phyloP scores from a whole-genome alignment of 2,888 invertebrate species.

The Dryadula phaetusa region DNA sequence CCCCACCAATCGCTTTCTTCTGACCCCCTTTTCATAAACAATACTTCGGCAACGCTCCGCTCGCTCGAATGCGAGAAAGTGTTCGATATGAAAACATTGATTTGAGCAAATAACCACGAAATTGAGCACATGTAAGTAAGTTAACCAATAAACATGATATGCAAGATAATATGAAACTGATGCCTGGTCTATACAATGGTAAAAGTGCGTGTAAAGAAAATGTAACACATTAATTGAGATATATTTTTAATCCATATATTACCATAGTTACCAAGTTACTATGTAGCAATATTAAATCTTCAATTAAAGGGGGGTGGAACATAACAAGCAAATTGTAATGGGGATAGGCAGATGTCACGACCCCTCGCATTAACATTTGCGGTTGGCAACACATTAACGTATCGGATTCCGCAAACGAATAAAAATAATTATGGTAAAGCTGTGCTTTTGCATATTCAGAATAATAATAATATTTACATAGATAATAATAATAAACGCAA shows the following conservation, averaged over 20 bases:
- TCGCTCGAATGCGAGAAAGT: slow-evolving; percentile 76
- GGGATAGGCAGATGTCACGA: slow-evolving; percentile 64
- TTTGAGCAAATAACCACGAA: slow-evolving; percentile 51
- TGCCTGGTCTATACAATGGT: not conserved
- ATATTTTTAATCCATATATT: not conserved
- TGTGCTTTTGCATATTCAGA: not conserved
- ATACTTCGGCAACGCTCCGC: slow-evolving; percentile 73
- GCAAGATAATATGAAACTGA: slow-evolving; percentile 11
- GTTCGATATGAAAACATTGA: slow-evolving; percentile 61
- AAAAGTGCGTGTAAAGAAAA: not conserved
- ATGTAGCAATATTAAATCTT: slow-evolving; percentile 51
- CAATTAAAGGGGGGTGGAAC: slow-evolving; percentile 24
- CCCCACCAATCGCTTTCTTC: slow-evolving; percentile 79
- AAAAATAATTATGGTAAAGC: slow-evolving; percentile 19
- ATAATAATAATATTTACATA: not conserved
- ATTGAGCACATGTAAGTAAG: slow-evolving; percentile 49
- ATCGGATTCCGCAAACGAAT: slow-evolving; percentile 16
- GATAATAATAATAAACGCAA: not conserved
- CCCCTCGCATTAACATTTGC: slow-evolving; percentile 47
- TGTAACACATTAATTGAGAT: not conserved
- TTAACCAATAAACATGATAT: slow-evolving; percentile 20
- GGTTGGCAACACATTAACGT: slow-evolving; percentile 26
- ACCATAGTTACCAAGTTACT: not conserved
- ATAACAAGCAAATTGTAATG: slow-evolving; percentile 51
- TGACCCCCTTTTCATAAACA: slow-evolving; percentile 84